Base-by-base conservation (phyloP, 2,113 vertebrate genomes). In the Salvelinus sp. region DNA sequence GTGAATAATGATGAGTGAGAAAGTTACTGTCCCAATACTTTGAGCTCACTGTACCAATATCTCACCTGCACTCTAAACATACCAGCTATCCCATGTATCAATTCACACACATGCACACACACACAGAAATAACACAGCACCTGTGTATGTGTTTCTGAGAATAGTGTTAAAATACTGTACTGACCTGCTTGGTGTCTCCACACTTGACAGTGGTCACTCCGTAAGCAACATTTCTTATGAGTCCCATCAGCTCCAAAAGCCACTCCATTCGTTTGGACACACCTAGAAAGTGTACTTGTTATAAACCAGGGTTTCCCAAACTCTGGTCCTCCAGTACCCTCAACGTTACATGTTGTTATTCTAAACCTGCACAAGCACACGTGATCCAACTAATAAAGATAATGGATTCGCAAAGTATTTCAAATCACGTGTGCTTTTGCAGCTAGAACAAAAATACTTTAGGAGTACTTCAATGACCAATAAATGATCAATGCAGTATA, bases 231-330 rank as follows among this genome's bases (percentile, higher is more conserved):
- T 94, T 98, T 83, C 95, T 93, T 57, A 96, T 94, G 73, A 95
- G 94, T 66, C 96, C 96, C 95, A 98, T 99, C 72, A 99, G 83
- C 80, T 99, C 95, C 84, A 98, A 89, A 12, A 99, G 92, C 97
- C 98, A 99, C 54, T 98, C 94, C 93, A 96, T 88, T 85, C 96
- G 93, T 83, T 94, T 96, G 38, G 92, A 63, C 13, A 98, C 93
- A 1, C 95, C 98, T 99, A 80, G 44, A 23, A 54, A 69, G 9
- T 14, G 44, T 16, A 69, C 38, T 48, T 69, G 6, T 47, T 23
- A 20, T 23, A 48, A 69, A 14, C 25, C 23, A 22, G 23, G 60
- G 38, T 44, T 44, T 63, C 60, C 22, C 4, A 23, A 25, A 12
- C 22, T 3, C 23, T 6, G 33, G 33, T 33, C 33, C 33, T 1